Base-by-base conservation (phyloP, 1,140 invertebrate genomes). In the Megalonaias nervosa region DNA sequence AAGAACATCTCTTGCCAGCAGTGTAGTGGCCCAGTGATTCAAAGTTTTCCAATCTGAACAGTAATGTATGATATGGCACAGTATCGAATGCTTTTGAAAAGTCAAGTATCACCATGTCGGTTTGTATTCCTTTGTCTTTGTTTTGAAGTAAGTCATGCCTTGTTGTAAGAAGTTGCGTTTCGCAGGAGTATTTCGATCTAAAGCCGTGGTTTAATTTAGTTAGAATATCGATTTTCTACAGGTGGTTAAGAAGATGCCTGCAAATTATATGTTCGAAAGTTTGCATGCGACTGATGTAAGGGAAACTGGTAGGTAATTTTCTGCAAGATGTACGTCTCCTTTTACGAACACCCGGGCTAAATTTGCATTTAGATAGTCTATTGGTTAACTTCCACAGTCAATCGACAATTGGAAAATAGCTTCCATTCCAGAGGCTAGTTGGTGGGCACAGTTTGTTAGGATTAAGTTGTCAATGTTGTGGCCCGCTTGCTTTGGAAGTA, bases 301-400 rank as follows among this genome's bases (percentile, higher is more conserved):
- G 26, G 26, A 26, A 26, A 26, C 26, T 26, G 26, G 26, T 26
- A 2, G 26, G 2, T 26, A 26, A 26, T 26, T 26, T 1, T 26
- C 26, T 1, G 26, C 1, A 26, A 26, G 26, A 2, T 26, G 26
- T n/a, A n/a, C n/a, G n/a, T n/a, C n/a, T n/a, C n/a, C n/a, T 16
- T 82, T 82, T 62, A 80, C 80, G 26, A 71, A 82, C 11, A 80
- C 68, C 6, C 71, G 75, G 5, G 68, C 38, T 11, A 82, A 38
- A 55, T 75, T 75, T 15, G 79, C 77, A 38, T 60, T 71, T 21
- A 59, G 67, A 66, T 65, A 75, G 61, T 69, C 74, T 21, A 1
- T 15, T 15, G 74, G 74, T 48, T 70, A 55, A 23, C 31, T 55
- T 2, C 70, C 75, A 23, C 23, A 13, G 55, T 65, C 13, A 11